Base-by-base conservation (phyloP, 2,888 invertebrate species). In the Drosophila niveifrons region DNA sequence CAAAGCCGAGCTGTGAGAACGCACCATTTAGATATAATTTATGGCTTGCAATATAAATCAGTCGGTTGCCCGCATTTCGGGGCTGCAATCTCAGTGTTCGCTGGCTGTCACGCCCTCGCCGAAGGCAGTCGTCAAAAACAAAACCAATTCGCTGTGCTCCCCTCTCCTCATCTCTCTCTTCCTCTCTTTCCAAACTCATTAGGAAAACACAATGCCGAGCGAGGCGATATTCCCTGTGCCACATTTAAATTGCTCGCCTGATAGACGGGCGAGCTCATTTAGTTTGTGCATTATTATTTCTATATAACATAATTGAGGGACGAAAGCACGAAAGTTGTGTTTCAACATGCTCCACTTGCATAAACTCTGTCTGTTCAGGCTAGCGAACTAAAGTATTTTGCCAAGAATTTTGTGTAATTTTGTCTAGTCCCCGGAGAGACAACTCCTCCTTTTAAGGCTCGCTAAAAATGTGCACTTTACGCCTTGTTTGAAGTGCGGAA, bases 11-110 rank as follows among this genome's bases (percentile, higher is more conserved):
- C 23, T 23, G 23, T 23, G 23, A 78, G 63, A 72, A 63, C 57
- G 43, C 80, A 72, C 56, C 80, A 82, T 82, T 82, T 82, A 75
- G 86, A 80, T 86, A 84, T 83, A 86, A 82, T 82, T 82, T 82
- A 82, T 80, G 73, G 71, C 64, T 67, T 58, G 67, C 62, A 62
- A 80, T 77, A 86, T 82, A 82, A 82, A 82, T 82, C 82, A 82
- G 83, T 75, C 67, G 66, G 63, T 52, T 53, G 62, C 67, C 61
- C 81, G 73, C 78, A 72, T 59, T 61, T 46, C 64, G 1, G n/a
- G 55, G 56, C 62, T 76, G 80, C 71, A 75, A 80, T 76, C 80
- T 75, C 80, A 55, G 76, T 72, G 67, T 55, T 51, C 44, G 39
- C 41, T 46, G 17, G n/a, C 63, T 50, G 77, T 7, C 71, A 76